These are phyloP conservation scores for Entomobrya proxima DNA, from an alignment of 2,888 invertebrate genomes.

Conservation along the genomic window DNA sequence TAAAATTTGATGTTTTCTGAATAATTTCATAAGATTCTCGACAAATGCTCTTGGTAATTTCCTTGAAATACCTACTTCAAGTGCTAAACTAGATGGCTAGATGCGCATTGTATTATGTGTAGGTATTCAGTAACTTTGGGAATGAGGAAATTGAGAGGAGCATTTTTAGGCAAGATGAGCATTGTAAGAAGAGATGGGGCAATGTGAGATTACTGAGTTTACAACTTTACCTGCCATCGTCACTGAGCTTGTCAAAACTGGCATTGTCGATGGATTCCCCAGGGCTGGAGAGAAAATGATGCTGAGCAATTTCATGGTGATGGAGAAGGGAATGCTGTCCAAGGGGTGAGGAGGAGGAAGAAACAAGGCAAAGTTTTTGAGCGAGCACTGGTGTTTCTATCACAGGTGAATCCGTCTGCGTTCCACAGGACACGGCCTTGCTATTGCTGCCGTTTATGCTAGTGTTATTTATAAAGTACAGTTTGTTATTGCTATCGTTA, in stretches of 20 bases:
- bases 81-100: no score
- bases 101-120: no score
- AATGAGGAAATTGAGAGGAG: no score
- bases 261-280: conserved; percentile 62
- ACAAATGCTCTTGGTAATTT: no score
- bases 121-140: no score
- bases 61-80: no score
- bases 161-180: no score
- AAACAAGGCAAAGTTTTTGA: conserved; percentile 63
- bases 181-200: no score
- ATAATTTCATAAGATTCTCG: no score
- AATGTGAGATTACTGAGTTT: not conserved
- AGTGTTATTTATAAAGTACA: conserved; percentile 1
- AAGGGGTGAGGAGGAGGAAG: conserved; percentile 19
- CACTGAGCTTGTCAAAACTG: conserved; percentile 71
- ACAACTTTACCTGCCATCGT: conserved; percentile 70
- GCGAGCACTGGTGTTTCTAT: conserved; percentile 66
- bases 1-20: no score
- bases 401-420: conserved; percentile 71
- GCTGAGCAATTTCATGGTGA: conserved; percentile 35
- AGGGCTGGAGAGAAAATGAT: conserved; percentile 38
- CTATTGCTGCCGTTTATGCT: conserved; percentile 23
- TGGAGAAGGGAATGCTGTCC: conserved; percentile 1
- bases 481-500: conserved; percentile 30
- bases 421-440: conserved; percentile 65